Evolutionary conservation across 2,113 vertebrate genomes (phyloP).

Genomic region (Chlamydotis undulata): DNA sequence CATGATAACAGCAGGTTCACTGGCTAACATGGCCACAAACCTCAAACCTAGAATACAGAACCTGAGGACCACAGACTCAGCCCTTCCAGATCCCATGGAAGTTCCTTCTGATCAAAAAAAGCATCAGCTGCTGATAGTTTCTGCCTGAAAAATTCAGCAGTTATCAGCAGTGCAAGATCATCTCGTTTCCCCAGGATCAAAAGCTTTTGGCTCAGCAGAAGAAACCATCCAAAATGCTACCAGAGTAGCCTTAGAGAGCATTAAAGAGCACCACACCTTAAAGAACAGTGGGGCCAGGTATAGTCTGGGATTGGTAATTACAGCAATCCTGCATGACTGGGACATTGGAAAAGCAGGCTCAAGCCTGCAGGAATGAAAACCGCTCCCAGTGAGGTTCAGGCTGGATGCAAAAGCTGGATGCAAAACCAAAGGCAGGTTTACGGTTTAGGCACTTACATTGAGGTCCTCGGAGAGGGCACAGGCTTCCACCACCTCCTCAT

Average conservation of each 20-base stretch:
- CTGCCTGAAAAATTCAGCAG: background rate
- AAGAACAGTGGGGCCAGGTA: background rate
- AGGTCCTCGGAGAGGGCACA: constrained; percentile 92
- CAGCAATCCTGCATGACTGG: background rate
- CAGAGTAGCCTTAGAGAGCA: no score
- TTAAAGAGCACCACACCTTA: background rate
- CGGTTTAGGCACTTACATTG: constrained; percentile 77
- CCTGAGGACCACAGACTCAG: background rate
- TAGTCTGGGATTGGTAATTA: background rate
- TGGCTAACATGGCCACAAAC: background rate
- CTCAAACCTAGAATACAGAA: background rate
- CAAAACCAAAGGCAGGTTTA: background rate
- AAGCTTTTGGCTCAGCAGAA: background rate
- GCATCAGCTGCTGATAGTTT: background rate
- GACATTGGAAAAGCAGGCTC: background rate
- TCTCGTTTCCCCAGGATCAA: background rate
- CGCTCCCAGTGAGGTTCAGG: background rate
- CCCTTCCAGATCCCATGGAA: background rate
- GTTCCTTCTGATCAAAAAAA: background rate
- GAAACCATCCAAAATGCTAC: background rate
- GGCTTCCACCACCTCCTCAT: constrained; percentile 87
- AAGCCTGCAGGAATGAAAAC: background rate
- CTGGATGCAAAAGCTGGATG: background rate
- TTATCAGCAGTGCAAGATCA: background rate
- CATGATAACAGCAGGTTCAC: background rate